Percentiles rank a stretch among this genome's conserved stretches.
Conservation (phyloP, 92 coral and sea anemone genomes). For the Desmophyllum pertusum region DNA sequence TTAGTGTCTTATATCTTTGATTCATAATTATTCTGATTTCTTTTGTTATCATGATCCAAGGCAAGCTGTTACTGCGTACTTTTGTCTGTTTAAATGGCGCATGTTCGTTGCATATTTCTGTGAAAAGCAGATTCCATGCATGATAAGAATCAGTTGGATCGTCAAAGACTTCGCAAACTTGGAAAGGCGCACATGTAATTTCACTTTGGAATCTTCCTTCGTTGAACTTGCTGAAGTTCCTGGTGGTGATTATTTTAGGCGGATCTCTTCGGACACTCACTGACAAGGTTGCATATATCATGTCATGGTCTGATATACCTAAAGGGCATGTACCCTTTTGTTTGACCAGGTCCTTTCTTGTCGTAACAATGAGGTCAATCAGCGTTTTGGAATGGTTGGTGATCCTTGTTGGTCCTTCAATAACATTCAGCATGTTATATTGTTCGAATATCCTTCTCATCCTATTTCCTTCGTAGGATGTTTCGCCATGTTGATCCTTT, state of each 20-base stretch:
- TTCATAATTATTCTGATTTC: slow-evolving; percentile 29
- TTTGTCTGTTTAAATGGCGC: slow-evolving; percentile 35
- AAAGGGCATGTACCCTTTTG: slow-evolving; percentile 14
- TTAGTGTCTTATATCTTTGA: slow-evolving; percentile 20
- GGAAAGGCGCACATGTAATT: slow-evolving; percentile 42
- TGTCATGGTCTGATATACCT: slow-evolving; percentile 29
- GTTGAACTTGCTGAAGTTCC: slow-evolving; percentile 29
- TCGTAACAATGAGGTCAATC: slow-evolving; percentile 27
- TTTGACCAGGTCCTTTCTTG: neutral
- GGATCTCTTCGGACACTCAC: slow-evolving; percentile 29
- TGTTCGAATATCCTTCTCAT: neutral
- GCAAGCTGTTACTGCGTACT: slow-evolving; percentile 31
- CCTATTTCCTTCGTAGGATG: slow-evolving; percentile 13
- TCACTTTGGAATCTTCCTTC: slow-evolving; percentile 32
- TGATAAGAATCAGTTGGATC: slow-evolving; percentile 16
- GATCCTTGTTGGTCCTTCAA: slow-evolving; percentile 28
- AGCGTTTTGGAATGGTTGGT: slow-evolving; percentile 21
- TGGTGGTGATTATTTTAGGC: slow-evolving; percentile 45
- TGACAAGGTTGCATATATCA: slow-evolving; percentile 30
- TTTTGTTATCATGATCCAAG: slow-evolving; percentile 34
- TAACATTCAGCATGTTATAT: neutral
- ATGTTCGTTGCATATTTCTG: slow-evolving; percentile 15
- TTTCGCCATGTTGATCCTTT: neutral
- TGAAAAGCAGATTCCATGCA: slow-evolving; percentile 37
- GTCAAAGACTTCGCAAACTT: slow-evolving; percentile 37